Base-by-base conservation (phyloP, 1,140 invertebrate genomes). In the Nasonia giraulti region DNA sequence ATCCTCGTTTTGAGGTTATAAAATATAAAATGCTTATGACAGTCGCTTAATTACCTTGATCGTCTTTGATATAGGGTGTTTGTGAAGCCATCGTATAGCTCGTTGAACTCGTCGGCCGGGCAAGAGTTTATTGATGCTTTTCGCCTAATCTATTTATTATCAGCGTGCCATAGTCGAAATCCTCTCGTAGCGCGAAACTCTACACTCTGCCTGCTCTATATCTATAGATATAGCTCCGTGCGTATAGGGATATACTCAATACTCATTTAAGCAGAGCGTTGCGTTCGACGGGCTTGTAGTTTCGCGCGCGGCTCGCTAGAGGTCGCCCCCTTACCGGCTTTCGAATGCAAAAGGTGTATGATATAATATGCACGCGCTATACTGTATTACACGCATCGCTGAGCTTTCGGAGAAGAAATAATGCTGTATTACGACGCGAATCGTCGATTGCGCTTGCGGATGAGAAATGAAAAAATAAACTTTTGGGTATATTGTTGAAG, bases 41-140 rank as follows among this genome's bases (percentile, higher is more conserved):
- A 55, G 75, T 80, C 81, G 85, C 87, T 33, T 31, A 77, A 76
- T 87, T 91, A 93, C 92, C 92, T 90, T 92, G 89, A n/a, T 92
- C 92, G 82, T 92, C 91, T 82, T 93, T 93, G 50, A 92, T 88
- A 66, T 92, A 92, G 80, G 89, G 82, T 7, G 40, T 44, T 44
- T 44, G 40, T 20, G 92, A 91, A 82, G 91, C 91, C 91, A 92
- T 93, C 87, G 84, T 85, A 27, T 27, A 87, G 68, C 82, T 31
- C 23, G 68, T 77, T 69, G 14, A 85, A 62, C 66, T 79, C 23
- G 73, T 85, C 86, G 78, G 33, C 37, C 33, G 44, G 62, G 62
- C 77, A 86, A 85, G 76, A 86, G 75, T 88, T 88, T 88, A 88
- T 84, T 87, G 88, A 88, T 79, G 86, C 76, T 83, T 84, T 47